These are phyloP conservation scores for Temnothorax ravouxi DNA, from an alignment of 2,888 invertebrate species.

Conservation along the genomic window DNA sequence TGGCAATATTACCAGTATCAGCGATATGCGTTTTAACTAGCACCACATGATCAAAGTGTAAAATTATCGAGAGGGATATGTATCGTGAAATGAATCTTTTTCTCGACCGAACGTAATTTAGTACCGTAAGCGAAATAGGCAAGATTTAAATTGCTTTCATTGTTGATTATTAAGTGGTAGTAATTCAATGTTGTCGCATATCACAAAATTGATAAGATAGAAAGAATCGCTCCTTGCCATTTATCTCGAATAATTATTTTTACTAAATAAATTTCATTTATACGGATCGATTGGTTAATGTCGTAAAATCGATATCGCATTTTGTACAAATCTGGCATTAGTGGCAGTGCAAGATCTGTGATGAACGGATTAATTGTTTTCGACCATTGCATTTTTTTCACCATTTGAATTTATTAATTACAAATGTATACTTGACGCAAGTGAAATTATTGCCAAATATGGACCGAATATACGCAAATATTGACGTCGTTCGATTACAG, in stretches of 20 bases:
- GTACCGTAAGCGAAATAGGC: conserved; percentile 15
- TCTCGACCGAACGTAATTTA: not conserved
- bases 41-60: conserved; percentile 4
- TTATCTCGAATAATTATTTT: conserved; percentile 24
- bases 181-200: not conserved
- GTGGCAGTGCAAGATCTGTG: conserved; percentile 30
- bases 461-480: not conserved
- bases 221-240: not conserved
- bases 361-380: conserved; percentile 24
- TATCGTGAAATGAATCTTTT: not conserved
- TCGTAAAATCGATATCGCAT: conserved; percentile 8
- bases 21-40: conserved; percentile 8
- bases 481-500: conserved; percentile 17
- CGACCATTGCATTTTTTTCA: not conserved
- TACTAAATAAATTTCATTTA: conserved; percentile 27
- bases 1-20: not conserved
- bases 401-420: not conserved
- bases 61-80: not conserved
- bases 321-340: conserved; percentile 24
- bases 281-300: not conserved
- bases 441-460: conserved; percentile 19
- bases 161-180: not conserved
- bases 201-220: conserved; percentile 6
- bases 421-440: not conserved
- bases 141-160: not conserved